A percentile compares a stretch with the other conserved stretches of the same genome.
Conservation (phyloP, 2,113 vertebrate genomes). For the Oxygymnocypris stewartii region DNA sequence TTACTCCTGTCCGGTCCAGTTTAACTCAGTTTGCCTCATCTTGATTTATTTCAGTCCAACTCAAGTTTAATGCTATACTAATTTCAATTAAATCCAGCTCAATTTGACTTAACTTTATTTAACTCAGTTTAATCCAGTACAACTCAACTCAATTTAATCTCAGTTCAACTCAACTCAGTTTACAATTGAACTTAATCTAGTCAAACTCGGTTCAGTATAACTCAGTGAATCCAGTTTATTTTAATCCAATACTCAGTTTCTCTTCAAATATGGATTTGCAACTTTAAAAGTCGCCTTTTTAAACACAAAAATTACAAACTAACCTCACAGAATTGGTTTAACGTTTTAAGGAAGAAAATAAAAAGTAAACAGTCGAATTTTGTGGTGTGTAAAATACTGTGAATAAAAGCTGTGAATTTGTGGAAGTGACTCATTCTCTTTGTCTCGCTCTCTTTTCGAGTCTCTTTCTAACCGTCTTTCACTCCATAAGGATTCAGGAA, state of each 20-base stretch:
- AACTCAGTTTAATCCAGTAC: not conserved
- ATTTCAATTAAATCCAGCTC: not conserved
- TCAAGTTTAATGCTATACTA: not conserved
- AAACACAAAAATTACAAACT: not conserved
- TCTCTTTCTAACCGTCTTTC: constrained; percentile 21
- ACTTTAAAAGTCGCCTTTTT: not conserved
- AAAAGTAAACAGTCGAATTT: not conserved
- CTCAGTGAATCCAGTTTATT: not conserved
- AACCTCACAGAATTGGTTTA: not conserved
- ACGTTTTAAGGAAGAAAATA: not conserved
- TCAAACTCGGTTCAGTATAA: not conserved
- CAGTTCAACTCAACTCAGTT: not conserved
- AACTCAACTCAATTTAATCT: not conserved
- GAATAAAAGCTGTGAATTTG: constrained; percentile 13
- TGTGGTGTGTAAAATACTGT: not conserved
- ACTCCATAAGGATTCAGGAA: constrained; percentile 31
- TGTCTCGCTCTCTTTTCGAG: not conserved
- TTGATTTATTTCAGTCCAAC: not conserved
- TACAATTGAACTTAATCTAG: not conserved
- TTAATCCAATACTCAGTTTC: not conserved
- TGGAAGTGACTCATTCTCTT: not conserved
- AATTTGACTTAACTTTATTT: not conserved
- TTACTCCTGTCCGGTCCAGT: not conserved
- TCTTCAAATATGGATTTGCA: not conserved
- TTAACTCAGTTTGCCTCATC: not conserved